Percentiles rank a stretch among this genome's conserved stretches.
These are phyloP conservation scores for Eupithecia subumbrata DNA, from an alignment of 2,888 invertebrate species.

Conservation along the genomic window DNA sequence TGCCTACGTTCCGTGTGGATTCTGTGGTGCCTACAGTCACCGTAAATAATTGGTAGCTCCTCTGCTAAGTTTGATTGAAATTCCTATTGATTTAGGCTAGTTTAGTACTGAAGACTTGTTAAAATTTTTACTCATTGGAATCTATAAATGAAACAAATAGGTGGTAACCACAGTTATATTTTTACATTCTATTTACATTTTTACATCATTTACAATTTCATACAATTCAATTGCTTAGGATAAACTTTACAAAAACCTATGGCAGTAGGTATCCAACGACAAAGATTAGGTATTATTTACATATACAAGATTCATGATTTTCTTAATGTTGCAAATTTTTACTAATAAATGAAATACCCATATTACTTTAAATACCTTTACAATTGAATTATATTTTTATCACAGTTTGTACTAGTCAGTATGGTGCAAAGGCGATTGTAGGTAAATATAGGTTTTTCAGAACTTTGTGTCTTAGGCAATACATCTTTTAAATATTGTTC, in stretches of 20 bases:
- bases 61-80: background rate
- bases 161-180: slow-evolving; percentile 22
- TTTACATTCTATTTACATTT: slow-evolving; percentile 32
- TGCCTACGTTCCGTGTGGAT: too few relatives aligned
- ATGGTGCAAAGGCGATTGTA: background rate
- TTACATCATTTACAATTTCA: slow-evolving; percentile 31
- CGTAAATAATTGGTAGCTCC: too few relatives aligned
- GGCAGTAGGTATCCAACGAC: background rate
- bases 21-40: too few relatives aligned
- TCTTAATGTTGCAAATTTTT: background rate
- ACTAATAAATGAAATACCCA: background rate
- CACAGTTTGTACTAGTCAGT: slow-evolving; percentile 22
- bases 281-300: background rate
- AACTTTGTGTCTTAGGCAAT: background rate
- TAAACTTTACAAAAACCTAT: background rate
- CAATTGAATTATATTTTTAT: slow-evolving; percentile 14
- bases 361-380: background rate
- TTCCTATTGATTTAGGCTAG: background rate
- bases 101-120: background rate
- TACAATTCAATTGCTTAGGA: slow-evolving; percentile 12
- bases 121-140: background rate
- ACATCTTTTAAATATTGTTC: background rate
- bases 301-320: background rate
- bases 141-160: background rate
- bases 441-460: background rate